phyloP scores from a whole-genome alignment of 2,888 invertebrate species.

The Zygaena filipendulae region DNA sequence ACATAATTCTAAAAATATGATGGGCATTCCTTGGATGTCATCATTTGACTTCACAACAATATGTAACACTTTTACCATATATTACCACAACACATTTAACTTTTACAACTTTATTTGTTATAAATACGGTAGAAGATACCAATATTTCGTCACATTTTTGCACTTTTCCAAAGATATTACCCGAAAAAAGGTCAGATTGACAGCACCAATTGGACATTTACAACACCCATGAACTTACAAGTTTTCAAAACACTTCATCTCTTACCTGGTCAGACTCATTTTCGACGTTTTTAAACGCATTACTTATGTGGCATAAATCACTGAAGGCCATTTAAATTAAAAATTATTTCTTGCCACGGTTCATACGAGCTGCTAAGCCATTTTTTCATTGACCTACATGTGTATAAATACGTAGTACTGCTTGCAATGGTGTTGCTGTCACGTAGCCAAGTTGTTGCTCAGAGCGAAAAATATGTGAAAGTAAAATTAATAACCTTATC shows the following conservation, averaged over 20 bases:
- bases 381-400: conserved; percentile 69
- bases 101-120: too few relatives aligned
- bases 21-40: conserved; percentile 56
- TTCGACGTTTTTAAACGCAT: conserved; percentile 63
- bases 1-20: conserved; percentile 66
- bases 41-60: conserved; percentile 30
- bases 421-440: conserved; percentile 55
- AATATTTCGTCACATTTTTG: too few relatives aligned
- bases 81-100: too few relatives aligned
- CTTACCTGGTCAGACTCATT: conserved; percentile 65
- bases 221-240: conserved; percentile 49
- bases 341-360: conserved; percentile 65
- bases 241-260: conserved; percentile 33
- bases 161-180: too few relatives aligned
- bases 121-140: too few relatives aligned
- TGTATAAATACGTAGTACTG: conserved; percentile 58
- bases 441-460: conserved; percentile 19
- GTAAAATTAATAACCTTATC: conserved; percentile 14
- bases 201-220: conserved; percentile 53
- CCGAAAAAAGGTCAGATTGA: conserved; percentile 61
- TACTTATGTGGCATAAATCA: conserved; percentile 65
- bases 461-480: conserved; percentile 16
- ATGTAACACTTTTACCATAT: too few relatives aligned
- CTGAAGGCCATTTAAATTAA: conserved; percentile 69
- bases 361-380: conserved; percentile 64